Evolutionary conservation across 2,797 vertebrate species (phyloP), one percentile per base, ranked within the genome.

Genomic region (Sorex maritimensis): DNA sequence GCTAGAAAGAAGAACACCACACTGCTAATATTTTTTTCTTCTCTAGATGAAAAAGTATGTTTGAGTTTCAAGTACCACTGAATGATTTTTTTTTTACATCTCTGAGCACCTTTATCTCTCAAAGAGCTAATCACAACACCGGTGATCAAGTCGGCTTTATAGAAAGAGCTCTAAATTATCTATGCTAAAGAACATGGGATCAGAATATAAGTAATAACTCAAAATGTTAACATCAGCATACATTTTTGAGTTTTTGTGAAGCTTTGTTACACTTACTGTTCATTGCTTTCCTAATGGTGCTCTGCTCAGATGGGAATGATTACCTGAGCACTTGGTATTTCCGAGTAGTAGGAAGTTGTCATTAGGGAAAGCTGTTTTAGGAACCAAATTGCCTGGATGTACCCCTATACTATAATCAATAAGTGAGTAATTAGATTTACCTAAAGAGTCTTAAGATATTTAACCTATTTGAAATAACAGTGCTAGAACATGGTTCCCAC

Each of bases 121-220:
- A 71, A 87, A 77, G 73, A 77, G 86, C 73, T 89, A 91, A 80
- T 69, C 21, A 46, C 67, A 55, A 9, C 2, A 13, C 2, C 13
- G 13, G 28, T 28, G 69, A 95, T 38, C 38, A 61, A 26, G 15
- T 71, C 9, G 78, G 30, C 24, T 26, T 46, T 92, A 30, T 52
- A 30, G 24, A 74, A 75, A 69, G 58, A 69, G 34, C 34, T 75
- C 69, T 94, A 74, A 93, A 90, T 74, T 81, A 79, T 26, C 75
- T 78, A 19, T 38, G 46, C 28, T 79, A 52, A 78, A 41, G 82
- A 34, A 94, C 87, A 55, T 74, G 52, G 67, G 85, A n/a, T 83
- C n/a, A 8, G 30, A 55, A 6, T 21, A 30, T 24, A 63, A 49
- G 58, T 55, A 88, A 90, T 90, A 74, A 88, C 86, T 82, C 91